These are phyloP conservation scores for Temnothorax nylanderi DNA, from an alignment of 1,140 invertebrate species.

Conservation along the genomic window DNA sequence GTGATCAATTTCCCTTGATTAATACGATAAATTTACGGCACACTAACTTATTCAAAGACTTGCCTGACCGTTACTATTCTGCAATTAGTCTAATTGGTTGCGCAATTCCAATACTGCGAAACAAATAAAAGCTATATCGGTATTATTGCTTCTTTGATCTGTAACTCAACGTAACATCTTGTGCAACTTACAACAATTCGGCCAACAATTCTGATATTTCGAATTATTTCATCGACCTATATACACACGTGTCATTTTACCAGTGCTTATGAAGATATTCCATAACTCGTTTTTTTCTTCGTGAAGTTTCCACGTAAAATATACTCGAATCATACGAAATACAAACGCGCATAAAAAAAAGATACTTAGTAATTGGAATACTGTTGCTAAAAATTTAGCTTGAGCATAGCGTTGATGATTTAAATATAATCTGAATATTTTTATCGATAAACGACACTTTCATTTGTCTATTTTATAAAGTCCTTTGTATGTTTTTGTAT, in stretches of 20 bases:
- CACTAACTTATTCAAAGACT: background rate
- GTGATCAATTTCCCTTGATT: background rate
- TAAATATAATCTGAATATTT: background rate
- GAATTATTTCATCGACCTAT: background rate
- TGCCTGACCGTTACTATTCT: background rate
- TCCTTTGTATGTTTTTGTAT: background rate
- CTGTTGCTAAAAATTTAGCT: background rate
- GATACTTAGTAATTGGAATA: background rate
- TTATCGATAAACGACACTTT: background rate
- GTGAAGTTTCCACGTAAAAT: background rate
- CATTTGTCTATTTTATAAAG: background rate
- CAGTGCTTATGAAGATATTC: background rate
- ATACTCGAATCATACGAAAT: background rate
- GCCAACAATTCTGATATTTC: background rate
- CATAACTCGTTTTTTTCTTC: background rate
- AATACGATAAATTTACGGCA: conserved; percentile 14
- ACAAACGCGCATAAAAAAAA: background rate
- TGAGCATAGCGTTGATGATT: background rate
- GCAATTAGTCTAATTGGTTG: conserved; percentile 1
- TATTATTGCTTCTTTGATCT: background rate
- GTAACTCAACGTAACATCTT: background rate
- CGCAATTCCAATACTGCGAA: background rate
- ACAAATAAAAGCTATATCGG: background rate
- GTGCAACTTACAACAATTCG: background rate
- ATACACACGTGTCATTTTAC: background rate